phyloP scores from a whole-genome alignment of 2,113 vertebrate genomes.

The Psilopsiagon aymara region DNA sequence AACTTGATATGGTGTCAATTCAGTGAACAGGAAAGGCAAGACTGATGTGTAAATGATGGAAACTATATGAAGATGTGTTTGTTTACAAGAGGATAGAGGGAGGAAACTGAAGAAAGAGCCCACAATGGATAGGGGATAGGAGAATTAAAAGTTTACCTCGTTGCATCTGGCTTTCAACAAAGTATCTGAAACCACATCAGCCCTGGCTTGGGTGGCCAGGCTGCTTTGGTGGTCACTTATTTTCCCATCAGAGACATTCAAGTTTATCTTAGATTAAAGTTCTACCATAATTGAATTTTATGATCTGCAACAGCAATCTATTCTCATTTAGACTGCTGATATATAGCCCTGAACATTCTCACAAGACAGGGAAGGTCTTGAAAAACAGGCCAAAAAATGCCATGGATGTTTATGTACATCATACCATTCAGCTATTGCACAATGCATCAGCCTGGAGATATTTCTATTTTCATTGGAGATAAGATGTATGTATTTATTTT shows the following conservation, averaged over 20 bases:
- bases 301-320: constrained; percentile 1
- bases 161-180: constrained; percentile 27
- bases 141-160: neutral
- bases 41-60: neutral
- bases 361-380: constrained; percentile 10
- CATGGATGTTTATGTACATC: constrained; percentile 33
- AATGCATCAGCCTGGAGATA: neutral
- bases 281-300: constrained; percentile 46
- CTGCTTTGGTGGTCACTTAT: constrained; percentile 57
- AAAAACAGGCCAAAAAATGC: constrained; percentile 32
- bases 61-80: neutral
- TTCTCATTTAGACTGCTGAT: constrained; percentile 27
- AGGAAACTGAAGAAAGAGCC: neutral
- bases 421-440: constrained; percentile 38
- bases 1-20: neutral
- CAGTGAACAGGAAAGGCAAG: neutral
- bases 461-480: constrained; percentile 5
- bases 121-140: neutral
- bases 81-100: neutral
- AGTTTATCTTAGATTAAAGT: constrained; percentile 47
- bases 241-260: constrained; percentile 27
- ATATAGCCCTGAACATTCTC: constrained; percentile 29
- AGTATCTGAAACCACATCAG: constrained; percentile 12
- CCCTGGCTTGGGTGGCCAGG: constrained; percentile 29
- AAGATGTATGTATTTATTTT: constrained; percentile 2